Conservation (phyloP, 2,113 vertebrate species). For the Syngnathus scovelli region DNA sequence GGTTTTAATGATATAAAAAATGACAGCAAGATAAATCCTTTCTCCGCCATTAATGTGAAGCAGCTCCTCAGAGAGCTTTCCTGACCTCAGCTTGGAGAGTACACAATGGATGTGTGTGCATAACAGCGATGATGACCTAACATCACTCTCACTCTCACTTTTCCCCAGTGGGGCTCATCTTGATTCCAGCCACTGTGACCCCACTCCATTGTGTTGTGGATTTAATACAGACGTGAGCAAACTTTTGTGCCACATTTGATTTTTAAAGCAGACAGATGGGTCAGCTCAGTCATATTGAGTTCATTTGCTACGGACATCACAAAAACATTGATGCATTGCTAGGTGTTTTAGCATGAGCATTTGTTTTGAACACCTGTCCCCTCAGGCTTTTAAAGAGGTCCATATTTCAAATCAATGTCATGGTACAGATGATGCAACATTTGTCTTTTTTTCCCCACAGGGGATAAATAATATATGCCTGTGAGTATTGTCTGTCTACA, state of each 20-base stretch:
- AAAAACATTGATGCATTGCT: too few relatives aligned
- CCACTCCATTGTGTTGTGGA: neutral
- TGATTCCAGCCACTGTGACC: neutral
- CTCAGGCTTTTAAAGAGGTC: too few relatives aligned
- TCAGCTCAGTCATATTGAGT: too few relatives aligned
- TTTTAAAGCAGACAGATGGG: neutral
- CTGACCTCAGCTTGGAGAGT: neutral
- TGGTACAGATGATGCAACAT: too few relatives aligned
- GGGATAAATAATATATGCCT: too few relatives aligned
- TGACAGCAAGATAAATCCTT: neutral
- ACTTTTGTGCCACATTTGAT: neutral
- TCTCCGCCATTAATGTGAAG: neutral
- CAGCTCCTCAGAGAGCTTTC: neutral
- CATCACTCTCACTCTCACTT: neutral
- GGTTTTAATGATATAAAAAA: too few relatives aligned
- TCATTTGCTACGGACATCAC: too few relatives aligned
- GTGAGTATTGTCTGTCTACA: too few relatives aligned
- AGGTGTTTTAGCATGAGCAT: too few relatives aligned
- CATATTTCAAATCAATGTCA: too few relatives aligned
- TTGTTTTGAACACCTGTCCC: too few relatives aligned
- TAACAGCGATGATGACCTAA: neutral
- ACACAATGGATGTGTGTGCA: neutral
- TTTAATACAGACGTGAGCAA: neutral
- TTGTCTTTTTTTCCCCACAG: too few relatives aligned
- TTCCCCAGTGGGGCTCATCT: neutral